Base-by-base conservation (phyloP, 2,888 invertebrate genomes). In the Anagyrus pseudococci region DNA sequence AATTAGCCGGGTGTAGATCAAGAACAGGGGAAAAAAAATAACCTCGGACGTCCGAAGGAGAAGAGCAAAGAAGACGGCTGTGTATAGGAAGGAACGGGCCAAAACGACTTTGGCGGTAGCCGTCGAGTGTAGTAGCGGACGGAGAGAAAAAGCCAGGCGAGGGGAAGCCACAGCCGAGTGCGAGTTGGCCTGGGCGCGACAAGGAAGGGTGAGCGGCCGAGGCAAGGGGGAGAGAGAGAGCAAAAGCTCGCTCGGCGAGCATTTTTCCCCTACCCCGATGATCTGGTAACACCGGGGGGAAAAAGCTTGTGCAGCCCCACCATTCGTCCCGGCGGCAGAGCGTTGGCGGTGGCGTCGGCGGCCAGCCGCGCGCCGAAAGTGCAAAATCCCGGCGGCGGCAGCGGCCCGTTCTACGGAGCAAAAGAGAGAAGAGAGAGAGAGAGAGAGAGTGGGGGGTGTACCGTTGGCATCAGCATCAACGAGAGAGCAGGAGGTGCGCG, bases 201-300 rank as follows among this genome's bases (percentile, higher is more conserved):
- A 37, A 37, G 33, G 15, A 37, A 37, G 8, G 13, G 33, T 37
- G 33, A 53, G 55, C 54, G 58, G 59, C 67, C n/a, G n/a, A n/a
- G 63, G 56, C 2, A 7, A 17, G 41, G 26, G 46, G n/a, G 46
- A 15, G 10, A 29, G 29, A 29, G 29, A 59, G 55, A 48, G 64
- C 58, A 69, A 68, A 72, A 71, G 29, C n/a, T 58, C 40, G 40
- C 52, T 41, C 43, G 29, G 53, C 29, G 23, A n/a, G 46, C 69
- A 75, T 79, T 80, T 80, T 80, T 79, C 80, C 80, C 80, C 80
- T 58, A 54, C 61, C 75, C n/a, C 76, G 75, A 74, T 15, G 33
- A n/a, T n/a, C n/a, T n/a, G n/a, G n/a, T n/a, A n/a, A n/a, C n/a
- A n/a, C 71, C 72, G 48, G 40, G 48, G 40, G 75, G 75, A 77